Conservation (phyloP, 2,888 invertebrate species). For the Ectemnius lituratus region DNA sequence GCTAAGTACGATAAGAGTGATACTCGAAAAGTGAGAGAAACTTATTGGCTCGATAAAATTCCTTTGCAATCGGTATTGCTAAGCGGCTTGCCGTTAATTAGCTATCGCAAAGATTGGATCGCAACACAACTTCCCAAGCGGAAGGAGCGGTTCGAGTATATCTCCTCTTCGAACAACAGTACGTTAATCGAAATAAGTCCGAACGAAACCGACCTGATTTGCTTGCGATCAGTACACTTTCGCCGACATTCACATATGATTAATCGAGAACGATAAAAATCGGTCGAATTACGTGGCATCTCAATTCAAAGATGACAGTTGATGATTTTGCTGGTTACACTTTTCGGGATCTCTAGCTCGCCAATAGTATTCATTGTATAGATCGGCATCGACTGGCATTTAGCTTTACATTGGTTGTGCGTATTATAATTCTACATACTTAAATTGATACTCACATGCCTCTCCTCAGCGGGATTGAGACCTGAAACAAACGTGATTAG, state of each 20-base stretch:
- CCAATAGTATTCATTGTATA: constrained; percentile 32
- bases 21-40: too few species aligned
- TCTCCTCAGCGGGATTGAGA: constrained; percentile 83
- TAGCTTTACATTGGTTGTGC: constrained; percentile 18
- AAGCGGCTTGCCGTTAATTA: too few species aligned
- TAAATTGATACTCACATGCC: constrained; percentile 81
- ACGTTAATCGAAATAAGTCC: too few species aligned
- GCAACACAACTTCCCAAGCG: neutral
- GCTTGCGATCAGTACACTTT: too few species aligned
- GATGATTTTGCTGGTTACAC: constrained; percentile 34
- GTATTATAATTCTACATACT: constrained; percentile 6
- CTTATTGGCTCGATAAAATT: too few species aligned
- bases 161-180: neutral
- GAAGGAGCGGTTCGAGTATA: neutral
- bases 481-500: constrained; percentile 77
- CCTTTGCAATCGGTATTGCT: too few species aligned
- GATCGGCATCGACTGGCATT: constrained; percentile 36
- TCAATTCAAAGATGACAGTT: constrained; percentile 8
- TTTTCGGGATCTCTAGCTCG: neutral
- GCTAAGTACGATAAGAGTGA: too few species aligned
- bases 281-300: constrained; percentile 7
- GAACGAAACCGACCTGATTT: too few species aligned
- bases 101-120: too few species aligned
- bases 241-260: too few species aligned
- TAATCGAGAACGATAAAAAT: too few species aligned